Percentiles rank a stretch among this genome's conserved stretches.
Evolutionary conservation across 1,140 invertebrate genomes (phyloP).

Genomic region (Drosophila melanogaster): DNA sequence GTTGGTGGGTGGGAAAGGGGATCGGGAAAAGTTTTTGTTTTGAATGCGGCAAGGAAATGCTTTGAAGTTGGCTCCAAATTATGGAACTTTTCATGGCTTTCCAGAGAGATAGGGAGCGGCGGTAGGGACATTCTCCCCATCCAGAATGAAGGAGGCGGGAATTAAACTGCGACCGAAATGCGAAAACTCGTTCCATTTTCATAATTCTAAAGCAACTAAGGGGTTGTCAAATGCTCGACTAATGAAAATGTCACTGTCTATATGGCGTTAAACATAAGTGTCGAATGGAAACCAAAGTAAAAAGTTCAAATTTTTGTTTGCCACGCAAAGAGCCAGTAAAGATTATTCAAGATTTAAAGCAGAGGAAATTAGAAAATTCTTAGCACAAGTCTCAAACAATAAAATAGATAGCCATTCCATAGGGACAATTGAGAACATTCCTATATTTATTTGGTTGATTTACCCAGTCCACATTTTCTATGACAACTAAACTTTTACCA

Average conservation of each 20-base stretch:
- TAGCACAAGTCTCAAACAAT: neutral
- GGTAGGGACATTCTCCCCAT: neutral
- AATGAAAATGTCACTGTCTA: conserved; percentile 14
- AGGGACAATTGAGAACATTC: neutral
- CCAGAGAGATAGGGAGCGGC: conserved; percentile 3
- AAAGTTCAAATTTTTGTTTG: neutral
- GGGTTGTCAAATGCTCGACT: conserved; percentile 10
- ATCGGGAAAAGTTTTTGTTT: conserved; percentile 54
- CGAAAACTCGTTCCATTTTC: conserved; percentile 31
- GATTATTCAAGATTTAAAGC: too few relatives aligned
- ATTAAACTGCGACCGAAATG: conserved; percentile 36
- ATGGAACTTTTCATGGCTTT: conserved; percentile 55
- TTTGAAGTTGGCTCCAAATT: conserved; percentile 66
- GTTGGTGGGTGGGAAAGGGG: neutral
- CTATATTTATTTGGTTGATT: neutral
- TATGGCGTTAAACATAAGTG: conserved; percentile 11
- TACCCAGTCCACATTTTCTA: neutral
- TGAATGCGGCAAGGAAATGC: conserved; percentile 57
- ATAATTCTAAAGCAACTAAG: conserved; percentile 7
- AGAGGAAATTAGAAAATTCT: neutral
- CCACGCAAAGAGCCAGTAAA: too few relatives aligned
- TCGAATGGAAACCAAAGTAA: neutral
- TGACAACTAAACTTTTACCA: neutral
- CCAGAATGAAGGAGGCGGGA: conserved; percentile 3
- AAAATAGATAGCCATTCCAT: too few relatives aligned